phyloP scores from a whole-genome alignment of 2,113 vertebrate genomes.

The Apteryx mantelli region DNA sequence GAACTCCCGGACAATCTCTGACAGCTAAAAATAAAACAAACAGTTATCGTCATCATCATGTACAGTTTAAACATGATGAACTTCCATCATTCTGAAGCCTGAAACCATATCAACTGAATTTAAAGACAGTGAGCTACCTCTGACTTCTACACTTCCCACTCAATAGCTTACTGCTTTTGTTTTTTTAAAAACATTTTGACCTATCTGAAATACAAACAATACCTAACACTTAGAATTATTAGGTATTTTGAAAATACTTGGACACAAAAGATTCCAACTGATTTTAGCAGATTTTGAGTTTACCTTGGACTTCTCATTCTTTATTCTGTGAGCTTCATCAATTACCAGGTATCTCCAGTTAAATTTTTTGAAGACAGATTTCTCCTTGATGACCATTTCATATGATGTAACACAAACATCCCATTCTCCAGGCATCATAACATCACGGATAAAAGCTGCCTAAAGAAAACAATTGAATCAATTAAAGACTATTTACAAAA shows the following conservation, averaged over 20 bases:
- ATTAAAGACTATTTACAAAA: not conserved
- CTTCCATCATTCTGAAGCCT: not conserved
- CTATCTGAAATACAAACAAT: not conserved
- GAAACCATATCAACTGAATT: not conserved
- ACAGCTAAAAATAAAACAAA: slow-evolving; percentile 77
- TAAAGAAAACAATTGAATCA: slow-evolving; percentile 63
- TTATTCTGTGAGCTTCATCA: slow-evolving; percentile 92
- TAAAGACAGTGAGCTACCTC: not conserved
- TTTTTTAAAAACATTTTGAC: not conserved
- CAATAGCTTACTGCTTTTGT: not conserved
- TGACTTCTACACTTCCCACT: not conserved
- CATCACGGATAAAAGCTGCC: slow-evolving; percentile 91
- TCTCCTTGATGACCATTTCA: slow-evolving; percentile 92
- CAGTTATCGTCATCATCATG: not conserved
- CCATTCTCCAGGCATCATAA: slow-evolving; percentile 94
- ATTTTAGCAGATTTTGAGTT: not conserved
- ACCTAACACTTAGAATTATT: not conserved
- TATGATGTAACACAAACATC: slow-evolving; percentile 92
- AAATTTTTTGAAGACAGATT: slow-evolving; percentile 92
- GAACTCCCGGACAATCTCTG: slow-evolving; percentile 91
- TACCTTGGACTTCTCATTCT: slow-evolving; percentile 94
- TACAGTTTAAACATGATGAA: not conserved
- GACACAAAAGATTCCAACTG: not conserved
- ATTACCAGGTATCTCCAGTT: slow-evolving; percentile 92
- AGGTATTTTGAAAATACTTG: not conserved